phyloP scores from a whole-genome alignment of 2,797 vertebrate genomes.

The Epinephelus awoara region DNA sequence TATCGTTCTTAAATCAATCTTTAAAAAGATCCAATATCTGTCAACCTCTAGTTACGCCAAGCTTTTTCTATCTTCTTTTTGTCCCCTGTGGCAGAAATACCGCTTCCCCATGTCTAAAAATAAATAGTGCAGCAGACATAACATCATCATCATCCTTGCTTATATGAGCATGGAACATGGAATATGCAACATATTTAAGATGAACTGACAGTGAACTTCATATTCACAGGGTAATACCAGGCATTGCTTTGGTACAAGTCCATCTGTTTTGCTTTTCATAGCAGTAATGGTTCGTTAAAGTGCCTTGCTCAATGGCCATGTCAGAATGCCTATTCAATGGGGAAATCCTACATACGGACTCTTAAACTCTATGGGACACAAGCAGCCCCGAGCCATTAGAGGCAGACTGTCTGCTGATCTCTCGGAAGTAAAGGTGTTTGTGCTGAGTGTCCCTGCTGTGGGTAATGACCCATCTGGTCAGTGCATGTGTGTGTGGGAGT shows the following conservation, averaged over 20 bases:
- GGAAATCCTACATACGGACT: constrained; percentile 35
- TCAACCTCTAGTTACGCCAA: not conserved
- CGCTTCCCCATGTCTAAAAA: constrained; percentile 46
- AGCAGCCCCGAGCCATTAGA: constrained; percentile 54
- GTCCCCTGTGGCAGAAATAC: constrained; percentile 9
- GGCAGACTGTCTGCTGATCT: constrained; percentile 65
- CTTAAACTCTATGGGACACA: constrained; percentile 48
- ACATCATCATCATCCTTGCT: constrained; percentile 19
- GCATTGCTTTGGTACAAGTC: constrained; percentile 7
- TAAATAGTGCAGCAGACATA: constrained; percentile 31
- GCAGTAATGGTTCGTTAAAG: constrained; percentile 45
- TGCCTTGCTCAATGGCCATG: constrained; percentile 37
- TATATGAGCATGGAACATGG: constrained; percentile 7
- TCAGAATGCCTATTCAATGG: constrained; percentile 47
- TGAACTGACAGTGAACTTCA: constrained; percentile 35
- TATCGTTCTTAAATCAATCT: too few relatives aligned
- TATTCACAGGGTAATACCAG: constrained; percentile 9
- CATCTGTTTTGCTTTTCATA: constrained; percentile 41
- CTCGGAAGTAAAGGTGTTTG: constrained; percentile 73
- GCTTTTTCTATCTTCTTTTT: not conserved
- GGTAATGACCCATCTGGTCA: constrained; percentile 78
- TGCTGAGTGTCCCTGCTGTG: constrained; percentile 66
- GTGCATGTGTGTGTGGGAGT: constrained; percentile 51
- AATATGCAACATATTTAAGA: constrained; percentile 27
- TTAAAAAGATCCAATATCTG: too few relatives aligned